phyloP scores from a whole-genome alignment of 2,113 vertebrate genomes.

The Piliocolobus tephrosceles region DNA sequence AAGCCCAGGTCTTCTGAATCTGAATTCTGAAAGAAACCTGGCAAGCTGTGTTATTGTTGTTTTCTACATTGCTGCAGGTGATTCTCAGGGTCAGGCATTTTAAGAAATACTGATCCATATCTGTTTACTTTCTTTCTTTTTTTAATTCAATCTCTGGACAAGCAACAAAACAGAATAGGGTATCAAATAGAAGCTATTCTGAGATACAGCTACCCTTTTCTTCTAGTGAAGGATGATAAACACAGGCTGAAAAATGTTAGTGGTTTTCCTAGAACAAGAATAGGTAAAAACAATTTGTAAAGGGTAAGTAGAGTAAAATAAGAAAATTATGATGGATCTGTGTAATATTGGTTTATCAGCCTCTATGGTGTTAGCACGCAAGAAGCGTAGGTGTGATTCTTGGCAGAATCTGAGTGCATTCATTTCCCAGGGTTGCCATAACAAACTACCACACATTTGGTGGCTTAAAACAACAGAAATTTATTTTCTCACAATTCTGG shows the following conservation, averaged over 20 bases:
- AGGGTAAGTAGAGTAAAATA: not conserved
- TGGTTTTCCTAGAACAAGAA: not conserved
- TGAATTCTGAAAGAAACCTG: not conserved
- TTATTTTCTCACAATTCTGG: not conserved
- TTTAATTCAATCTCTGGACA: not conserved
- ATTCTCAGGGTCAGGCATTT: not conserved
- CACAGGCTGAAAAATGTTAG: not conserved
- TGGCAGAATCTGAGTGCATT: not conserved
- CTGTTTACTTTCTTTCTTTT: not conserved
- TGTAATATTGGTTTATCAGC: not conserved
- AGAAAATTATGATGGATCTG: not conserved
- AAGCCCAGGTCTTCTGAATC: not conserved
- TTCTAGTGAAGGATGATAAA: not conserved
- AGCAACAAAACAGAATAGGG: not conserved
- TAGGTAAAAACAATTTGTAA: not conserved
- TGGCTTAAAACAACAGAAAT: not conserved
- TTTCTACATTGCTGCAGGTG: not conserved
- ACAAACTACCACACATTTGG: not conserved
- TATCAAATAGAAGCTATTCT: not conserved
- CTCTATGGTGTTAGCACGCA: not conserved
- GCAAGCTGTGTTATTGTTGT: not conserved
- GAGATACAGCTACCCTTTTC: not conserved
- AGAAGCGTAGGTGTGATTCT: not conserved
- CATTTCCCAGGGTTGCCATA: not conserved
- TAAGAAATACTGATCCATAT: not conserved